Percentiles rank a stretch among this genome's conserved stretches.
Conservation (phyloP, 2,797 vertebrate species). For the Anolis apletophallus region DNA sequence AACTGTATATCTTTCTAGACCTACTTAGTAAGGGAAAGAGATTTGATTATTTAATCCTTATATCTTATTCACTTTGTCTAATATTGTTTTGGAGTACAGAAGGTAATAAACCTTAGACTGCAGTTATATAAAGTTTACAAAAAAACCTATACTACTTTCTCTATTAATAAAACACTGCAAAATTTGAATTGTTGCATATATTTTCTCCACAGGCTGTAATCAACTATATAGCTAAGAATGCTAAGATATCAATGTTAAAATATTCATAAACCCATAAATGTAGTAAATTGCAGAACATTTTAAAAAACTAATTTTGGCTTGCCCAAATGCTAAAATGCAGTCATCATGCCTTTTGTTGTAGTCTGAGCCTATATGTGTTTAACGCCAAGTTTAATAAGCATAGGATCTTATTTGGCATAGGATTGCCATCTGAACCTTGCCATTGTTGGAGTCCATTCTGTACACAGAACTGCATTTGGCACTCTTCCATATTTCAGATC, state of each 20-base stretch:
- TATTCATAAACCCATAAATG: not conserved
- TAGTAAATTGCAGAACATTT: not conserved
- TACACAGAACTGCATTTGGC: not conserved
- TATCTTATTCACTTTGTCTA: not conserved
- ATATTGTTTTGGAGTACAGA: not conserved
- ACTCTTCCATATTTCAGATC: not conserved
- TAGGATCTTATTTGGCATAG: not conserved
- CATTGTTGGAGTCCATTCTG: not conserved
- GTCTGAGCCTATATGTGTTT: not conserved
- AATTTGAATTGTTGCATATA: not conserved
- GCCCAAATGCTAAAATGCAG: not conserved
- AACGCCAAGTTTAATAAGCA: not conserved
- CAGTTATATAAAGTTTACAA: not conserved
- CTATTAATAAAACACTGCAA: not conserved
- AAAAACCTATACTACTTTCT: too few relatives aligned
- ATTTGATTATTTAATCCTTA: conserved; percentile 1
- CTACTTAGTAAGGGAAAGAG: not conserved
- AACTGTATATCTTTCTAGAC: not conserved
- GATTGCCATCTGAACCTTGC: not conserved
- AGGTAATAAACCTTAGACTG: not conserved
- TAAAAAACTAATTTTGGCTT: not conserved
- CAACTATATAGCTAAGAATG: not conserved
- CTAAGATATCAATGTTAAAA: not conserved
- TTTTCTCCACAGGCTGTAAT: not conserved
- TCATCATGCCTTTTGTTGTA: not conserved